Evolutionary conservation across 2,888 invertebrate genomes (phyloP).

Genomic region (Tineola bisselliella): DNA sequence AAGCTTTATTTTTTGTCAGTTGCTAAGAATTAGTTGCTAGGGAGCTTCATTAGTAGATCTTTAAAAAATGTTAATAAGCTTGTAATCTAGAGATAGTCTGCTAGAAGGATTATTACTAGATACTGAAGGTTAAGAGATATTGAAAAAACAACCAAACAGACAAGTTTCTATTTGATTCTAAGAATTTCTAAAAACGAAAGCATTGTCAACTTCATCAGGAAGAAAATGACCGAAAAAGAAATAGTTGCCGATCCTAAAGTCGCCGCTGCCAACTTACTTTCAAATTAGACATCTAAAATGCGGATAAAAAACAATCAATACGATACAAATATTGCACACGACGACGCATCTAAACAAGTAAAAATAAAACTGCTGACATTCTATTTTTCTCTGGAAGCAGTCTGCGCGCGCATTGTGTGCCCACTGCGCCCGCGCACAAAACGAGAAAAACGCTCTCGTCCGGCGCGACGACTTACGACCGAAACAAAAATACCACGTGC

Average conservation of each 20-base stretch:
- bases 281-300: constrained; percentile 48
- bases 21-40: no score
- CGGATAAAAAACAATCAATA: constrained; percentile 41
- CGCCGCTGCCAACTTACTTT: constrained; percentile 42
- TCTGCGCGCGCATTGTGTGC: constrained; percentile 48
- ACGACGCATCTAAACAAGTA: constrained; percentile 32
- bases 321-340: constrained; percentile 65
- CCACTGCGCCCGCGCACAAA: constrained; percentile 50
- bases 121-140: no score
- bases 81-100: no score
- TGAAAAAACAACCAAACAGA: background rate
- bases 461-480: constrained; percentile 26
- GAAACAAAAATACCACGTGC: constrained; percentile 23
- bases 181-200: constrained; percentile 11
- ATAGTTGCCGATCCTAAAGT: constrained; percentile 24
- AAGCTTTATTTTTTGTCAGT: no score
- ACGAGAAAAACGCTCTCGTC: constrained; percentile 37
- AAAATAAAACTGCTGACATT: constrained; percentile 48
- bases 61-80: no score
- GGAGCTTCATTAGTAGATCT: no score
- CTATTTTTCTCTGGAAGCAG: constrained; percentile 60
- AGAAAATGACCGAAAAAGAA: constrained; percentile 23
- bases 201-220: constrained; percentile 36
- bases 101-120: no score
- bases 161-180: background rate